Base-by-base conservation (phyloP, 2,797 vertebrate species). In the Hydrophis major region DNA sequence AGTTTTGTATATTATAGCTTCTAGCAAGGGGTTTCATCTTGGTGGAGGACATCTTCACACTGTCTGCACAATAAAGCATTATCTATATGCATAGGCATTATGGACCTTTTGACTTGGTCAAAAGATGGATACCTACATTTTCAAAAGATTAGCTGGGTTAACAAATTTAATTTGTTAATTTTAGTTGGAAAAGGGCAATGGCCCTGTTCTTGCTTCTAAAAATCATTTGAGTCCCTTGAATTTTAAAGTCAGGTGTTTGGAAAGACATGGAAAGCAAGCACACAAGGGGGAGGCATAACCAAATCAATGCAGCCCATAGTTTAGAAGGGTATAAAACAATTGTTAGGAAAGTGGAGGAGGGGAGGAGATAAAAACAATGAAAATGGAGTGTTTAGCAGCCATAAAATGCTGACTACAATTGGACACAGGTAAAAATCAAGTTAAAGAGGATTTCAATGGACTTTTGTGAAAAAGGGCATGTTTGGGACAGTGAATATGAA, bases 11-110 rank as follows among this genome's bases (percentile, higher is more conserved):
- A 88, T 69, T 69, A 57, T 1, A 91, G 86, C 12, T 90, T 86
- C 69, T 25, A 88, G 89, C 50, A 89, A 92, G 88, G 88, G 28
- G 22, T 57, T 20, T 69, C 91, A 60, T 78, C 94, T 92, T 95
- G 55, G 47, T 92, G 87, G 86, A 32, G 63, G 56, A 28, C 32
- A 47, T 4, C 89, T 89, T 87, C 90, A 53, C 32, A 86, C 13
- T 86, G 32, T 91, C 14, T 63, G 56, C 60, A 83, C 1, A 59
- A 74, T 91, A 47, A 88, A 91, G 83, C 69, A 89, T 86, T 47
- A 74, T 92, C 56, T 47, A 83, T 53, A 89, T 42, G 27, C 2
- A 86, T 50, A 86, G 55, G 56, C n/a, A 88, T 86, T 63, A 61
- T 18, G 37, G 22, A 61, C 4, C 78, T 37, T 37, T 37, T 37